Evolutionary conservation across 2,113 vertebrate species (phyloP), one percentile per base, ranked within the genome.

Genomic region (Chionis minor): DNA sequence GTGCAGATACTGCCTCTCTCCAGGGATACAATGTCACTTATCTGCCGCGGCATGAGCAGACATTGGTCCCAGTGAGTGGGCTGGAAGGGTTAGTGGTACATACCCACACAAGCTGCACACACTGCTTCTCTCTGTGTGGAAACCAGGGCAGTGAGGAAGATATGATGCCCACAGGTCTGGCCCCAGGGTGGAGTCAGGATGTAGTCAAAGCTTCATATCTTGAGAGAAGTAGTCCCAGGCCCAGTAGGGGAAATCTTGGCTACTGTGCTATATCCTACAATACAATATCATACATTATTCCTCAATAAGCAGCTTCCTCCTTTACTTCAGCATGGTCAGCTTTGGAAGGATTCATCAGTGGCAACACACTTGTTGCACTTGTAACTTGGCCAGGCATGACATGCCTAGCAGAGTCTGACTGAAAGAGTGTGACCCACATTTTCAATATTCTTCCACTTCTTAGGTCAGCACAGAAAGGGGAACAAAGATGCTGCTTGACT

Each of bases 11-110:
- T 58, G 38, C 20, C 8, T 91, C 44, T 82, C 59, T 42, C 54
- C 49, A 42, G 35, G 19, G 42, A 22, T 38, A 40, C 54, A 56
- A 19, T 6, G 28, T 38, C 38, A 32, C 3, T 0, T 42, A 72
- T 10, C 35, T 67, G 30, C 23, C 42, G 26, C 52, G 81, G 42
- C 17, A 62, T 0, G 0, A 47, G 24, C 49, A 78, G 19, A 23
- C 3, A 0, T 12, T 15, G 35, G 67, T 59, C 23, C 42, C 51
- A 38, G 32, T 26, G 40, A 49, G 23, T 9, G 0, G 0, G 18
- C 6, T 56, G 42, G 33, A 58, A 72, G 15, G 9, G 47, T 26
- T 58, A 47, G 33, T 42, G 42, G 35, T 52, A 12, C 40, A 51
- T 54, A 51, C 23, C 23, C 20, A 14, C 45, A 33, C 14, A 33